phyloP scores from a whole-genome alignment of 2,113 vertebrate species.

The Spheniscus mendiculus region DNA sequence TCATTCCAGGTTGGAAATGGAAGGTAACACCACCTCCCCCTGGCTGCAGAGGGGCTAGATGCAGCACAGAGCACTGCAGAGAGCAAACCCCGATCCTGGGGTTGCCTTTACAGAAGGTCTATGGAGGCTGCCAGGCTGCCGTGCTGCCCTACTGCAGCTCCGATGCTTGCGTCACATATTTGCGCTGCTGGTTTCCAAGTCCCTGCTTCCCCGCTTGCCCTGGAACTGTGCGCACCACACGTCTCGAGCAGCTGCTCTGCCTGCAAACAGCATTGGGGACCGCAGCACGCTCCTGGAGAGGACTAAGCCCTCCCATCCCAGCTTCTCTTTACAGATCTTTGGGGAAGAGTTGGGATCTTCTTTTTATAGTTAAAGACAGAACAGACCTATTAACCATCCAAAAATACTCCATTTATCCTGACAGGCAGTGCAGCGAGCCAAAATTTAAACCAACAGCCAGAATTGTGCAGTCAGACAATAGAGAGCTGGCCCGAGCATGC shows the following conservation, averaged over 20 bases:
- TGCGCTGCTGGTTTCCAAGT: neutral
- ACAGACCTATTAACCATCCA: neutral
- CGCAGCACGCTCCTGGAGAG: fast-evolving
- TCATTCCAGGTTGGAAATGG: neutral
- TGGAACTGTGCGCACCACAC: neutral
- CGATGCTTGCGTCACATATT: neutral
- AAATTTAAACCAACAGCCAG: slow-evolving; percentile 1
- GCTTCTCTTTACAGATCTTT: neutral
- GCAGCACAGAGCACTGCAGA: neutral
- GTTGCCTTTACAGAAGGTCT: neutral
- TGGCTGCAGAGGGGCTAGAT: neutral
- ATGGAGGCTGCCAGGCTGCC: neutral
- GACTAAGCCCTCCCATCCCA: neutral
- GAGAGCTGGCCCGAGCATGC: neutral
- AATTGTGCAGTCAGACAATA: slow-evolving; percentile 22
- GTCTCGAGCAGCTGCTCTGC: slow-evolving; percentile 12
- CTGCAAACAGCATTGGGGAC: neutral
- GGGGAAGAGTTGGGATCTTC: neutral
- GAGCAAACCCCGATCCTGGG: neutral
- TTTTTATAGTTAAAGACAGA: neutral
- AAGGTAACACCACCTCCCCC: neutral
- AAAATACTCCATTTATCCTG: slow-evolving; percentile 2
- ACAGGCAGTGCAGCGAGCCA: neutral
- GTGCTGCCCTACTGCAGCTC: neutral
- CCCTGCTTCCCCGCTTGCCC: neutral